Base-by-base conservation (phyloP, 2,113 vertebrate species). In the Quiscalus mexicanus region DNA sequence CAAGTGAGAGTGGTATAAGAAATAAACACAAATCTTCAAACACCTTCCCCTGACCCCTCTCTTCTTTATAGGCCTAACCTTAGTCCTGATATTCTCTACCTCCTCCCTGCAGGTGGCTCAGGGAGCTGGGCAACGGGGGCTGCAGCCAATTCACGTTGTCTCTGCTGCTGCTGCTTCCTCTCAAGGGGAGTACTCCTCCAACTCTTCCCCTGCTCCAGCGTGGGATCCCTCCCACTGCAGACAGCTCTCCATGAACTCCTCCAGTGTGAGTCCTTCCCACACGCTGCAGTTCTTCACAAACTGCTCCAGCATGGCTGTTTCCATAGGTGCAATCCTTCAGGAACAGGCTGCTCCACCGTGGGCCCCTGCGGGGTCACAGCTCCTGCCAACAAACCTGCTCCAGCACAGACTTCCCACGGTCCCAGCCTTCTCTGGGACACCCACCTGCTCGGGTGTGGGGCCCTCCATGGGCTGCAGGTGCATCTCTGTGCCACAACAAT, bases 41-140 rank as follows among this genome's bases (percentile, higher is more conserved):
- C 28, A 50, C 28, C 42, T 74, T 55, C 35, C 14, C 25, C 12
- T 45, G 25, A 37, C 4, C 16, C 6, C 5, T 78, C 16, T 7
- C 12, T 41, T 50, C 55, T 69, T 58, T 11, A 27, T 8, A 19
- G 42, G 21, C 9, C 64, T 31, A 56, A 63, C 9, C 27, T 45
- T 4, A 21, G 17, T 30, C 12, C 28, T 42, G 3, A 15, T 28
- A 31, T 18, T 45, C 42, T 60, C 58, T 30, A 9, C 17, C 20
- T 65, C 6, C 9, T 35, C 5, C 10, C 11, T 0, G 0, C 9
- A 25, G 3, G 23, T 6, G 52, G 42, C 5, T 5, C 31, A 44
- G 52, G 14, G 30, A 45, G 27, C 7, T 11, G 10, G 56, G 27
- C 23, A 71, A 31, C 15, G 35, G 21, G 28, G 12, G 8, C 8